Conservation (phyloP, 2,888 invertebrate species). For the Calameuta filiformis region DNA sequence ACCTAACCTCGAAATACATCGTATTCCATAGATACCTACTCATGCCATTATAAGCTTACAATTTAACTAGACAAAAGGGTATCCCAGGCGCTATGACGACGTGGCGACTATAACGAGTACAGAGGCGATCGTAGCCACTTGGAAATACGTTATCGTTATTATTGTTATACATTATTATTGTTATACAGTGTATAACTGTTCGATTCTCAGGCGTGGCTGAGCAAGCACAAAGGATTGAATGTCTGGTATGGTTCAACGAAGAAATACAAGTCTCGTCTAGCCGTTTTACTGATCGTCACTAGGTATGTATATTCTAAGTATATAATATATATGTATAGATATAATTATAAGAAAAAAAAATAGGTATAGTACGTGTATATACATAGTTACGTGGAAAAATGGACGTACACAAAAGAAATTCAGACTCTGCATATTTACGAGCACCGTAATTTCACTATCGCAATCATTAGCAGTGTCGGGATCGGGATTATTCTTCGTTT, state of each 20-base stretch:
- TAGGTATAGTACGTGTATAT: background rate
- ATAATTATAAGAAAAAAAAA: background rate
- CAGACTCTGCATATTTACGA: background rate
- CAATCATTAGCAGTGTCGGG: conserved; percentile 23
- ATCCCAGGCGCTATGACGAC: background rate
- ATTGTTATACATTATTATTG: background rate
- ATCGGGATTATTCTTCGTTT: background rate
- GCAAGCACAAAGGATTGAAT: conserved; percentile 48
- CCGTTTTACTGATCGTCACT: background rate
- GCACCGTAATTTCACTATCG: conserved; percentile 27
- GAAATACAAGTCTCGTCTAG: conserved; percentile 31
- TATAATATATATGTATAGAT: background rate
- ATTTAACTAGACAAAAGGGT: background rate
- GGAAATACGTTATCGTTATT: background rate
- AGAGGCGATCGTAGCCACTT: background rate
- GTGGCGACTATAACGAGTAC: background rate
- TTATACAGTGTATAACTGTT: conserved; percentile 15
- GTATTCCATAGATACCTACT: background rate
- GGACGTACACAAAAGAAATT: background rate
- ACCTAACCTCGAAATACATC: background rate
- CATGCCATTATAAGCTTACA: background rate
- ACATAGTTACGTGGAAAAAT: background rate
- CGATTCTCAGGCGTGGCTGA: conserved; percentile 53
- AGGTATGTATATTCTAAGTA: background rate
- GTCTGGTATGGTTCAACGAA: conserved; percentile 38